phyloP scores from a whole-genome alignment of 2,797 vertebrate genomes.

The Eulemur coronatus region DNA sequence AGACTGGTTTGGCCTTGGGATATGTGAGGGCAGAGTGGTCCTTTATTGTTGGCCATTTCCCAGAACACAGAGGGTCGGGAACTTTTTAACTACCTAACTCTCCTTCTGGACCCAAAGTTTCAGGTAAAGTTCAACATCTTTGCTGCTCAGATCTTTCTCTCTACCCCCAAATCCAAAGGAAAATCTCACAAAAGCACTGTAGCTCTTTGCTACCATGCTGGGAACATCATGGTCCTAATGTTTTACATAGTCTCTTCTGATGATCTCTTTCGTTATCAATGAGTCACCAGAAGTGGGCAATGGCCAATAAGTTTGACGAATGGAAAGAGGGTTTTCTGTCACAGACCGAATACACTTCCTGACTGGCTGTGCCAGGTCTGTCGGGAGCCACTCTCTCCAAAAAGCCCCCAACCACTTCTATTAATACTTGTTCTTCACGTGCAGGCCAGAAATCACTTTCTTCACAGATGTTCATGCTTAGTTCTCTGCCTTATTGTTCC shows the following conservation, averaged over 20 bases:
- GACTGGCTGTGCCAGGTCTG: background rate
- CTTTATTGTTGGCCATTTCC: background rate
- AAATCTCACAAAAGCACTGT: background rate
- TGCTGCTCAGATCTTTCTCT: background rate
- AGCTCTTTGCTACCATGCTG: background rate
- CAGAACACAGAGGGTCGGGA: background rate
- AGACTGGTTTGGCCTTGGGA: background rate
- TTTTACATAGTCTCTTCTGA: background rate
- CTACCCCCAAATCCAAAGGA: background rate
- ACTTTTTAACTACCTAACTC: background rate
- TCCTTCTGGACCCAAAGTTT: background rate
- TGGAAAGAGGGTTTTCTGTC: background rate
- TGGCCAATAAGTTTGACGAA: background rate
- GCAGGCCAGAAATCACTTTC: background rate
- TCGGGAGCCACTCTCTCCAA: background rate
- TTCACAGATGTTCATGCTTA: background rate
- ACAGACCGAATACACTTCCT: background rate
- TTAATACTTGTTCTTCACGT: background rate
- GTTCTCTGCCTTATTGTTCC: background rate
- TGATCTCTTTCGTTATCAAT: background rate
- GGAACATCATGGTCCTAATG: background rate
- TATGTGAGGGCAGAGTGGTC: background rate
- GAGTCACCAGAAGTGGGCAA: background rate
- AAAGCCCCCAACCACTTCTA: background rate
- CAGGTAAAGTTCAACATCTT: background rate